Conservation (phyloP, 2,888 invertebrate genomes). For the Chrysolina americana region DNA sequence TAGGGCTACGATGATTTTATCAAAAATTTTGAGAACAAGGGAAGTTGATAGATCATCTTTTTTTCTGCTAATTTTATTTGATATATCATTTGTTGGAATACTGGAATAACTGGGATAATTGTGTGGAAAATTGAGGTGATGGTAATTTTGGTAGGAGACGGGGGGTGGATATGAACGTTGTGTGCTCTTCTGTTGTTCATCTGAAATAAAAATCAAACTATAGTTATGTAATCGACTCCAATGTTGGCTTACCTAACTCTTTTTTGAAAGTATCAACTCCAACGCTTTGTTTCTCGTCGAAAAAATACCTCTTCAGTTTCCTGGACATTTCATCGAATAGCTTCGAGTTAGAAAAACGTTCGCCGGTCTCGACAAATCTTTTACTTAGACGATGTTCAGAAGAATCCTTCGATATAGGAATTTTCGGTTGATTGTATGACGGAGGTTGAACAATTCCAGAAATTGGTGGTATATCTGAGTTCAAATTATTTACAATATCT, state of each 20-base stretch:
- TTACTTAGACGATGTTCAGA: neutral
- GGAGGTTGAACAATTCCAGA: neutral
- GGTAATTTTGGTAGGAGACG: neutral
- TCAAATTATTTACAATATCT: slow-evolving; percentile 44
- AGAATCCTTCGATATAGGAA: slow-evolving; percentile 3
- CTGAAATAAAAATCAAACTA: slow-evolving; percentile 38
- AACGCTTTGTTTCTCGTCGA: neutral
- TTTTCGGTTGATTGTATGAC: slow-evolving; percentile 11
- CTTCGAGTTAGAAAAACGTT: neutral
- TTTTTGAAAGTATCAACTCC: slow-evolving; percentile 57
- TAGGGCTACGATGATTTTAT: slow-evolving; percentile 60
- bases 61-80: slow-evolving; percentile 1
- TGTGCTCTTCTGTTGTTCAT: neutral
- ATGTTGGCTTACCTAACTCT: slow-evolving; percentile 63
- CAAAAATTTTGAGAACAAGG: slow-evolving; percentile 62
- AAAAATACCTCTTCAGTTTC: slow-evolving; percentile 6
- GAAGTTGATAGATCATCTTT: slow-evolving; percentile 48
- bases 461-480: slow-evolving; percentile 27
- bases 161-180: slow-evolving; percentile 1
- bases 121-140: neutral
- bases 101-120: neutral
- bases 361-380: neutral
- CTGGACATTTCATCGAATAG: neutral
- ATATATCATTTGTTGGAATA: neutral
- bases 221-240: slow-evolving; percentile 23